Percentiles rank a stretch among this genome's conserved stretches.
Evolutionary conservation across 2,113 vertebrate genomes (phyloP).

Genomic region (Ptyas mucosa): DNA sequence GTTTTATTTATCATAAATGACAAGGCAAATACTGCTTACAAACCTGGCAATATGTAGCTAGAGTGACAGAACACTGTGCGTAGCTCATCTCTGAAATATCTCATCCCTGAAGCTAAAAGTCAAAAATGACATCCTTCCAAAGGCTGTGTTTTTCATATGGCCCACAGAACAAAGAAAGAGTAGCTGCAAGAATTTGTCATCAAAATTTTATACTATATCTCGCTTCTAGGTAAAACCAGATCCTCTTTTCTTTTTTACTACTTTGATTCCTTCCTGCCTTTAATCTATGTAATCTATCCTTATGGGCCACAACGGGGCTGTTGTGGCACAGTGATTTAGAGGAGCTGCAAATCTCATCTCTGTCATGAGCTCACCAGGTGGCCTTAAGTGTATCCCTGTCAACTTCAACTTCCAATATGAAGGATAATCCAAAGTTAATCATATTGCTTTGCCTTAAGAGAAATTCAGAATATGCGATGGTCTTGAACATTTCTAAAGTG

Average conservation of each 20-base stretch:
- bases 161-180: neutral
- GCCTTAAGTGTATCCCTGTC: neutral
- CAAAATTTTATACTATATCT: neutral
- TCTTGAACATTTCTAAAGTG: neutral
- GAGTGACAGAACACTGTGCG: neutral
- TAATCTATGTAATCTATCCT: neutral
- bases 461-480: neutral
- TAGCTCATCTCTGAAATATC: neutral
- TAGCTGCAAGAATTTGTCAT: neutral
- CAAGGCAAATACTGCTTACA: neutral
- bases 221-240: neutral
- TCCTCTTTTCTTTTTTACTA: neutral
- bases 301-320: neutral
- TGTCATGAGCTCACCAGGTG: neutral
- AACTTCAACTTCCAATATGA: neutral
- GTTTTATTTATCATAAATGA: neutral
- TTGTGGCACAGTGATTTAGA: neutral
- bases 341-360: neutral
- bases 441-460: neutral
- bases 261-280: neutral
- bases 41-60: neutral
- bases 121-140: neutral
- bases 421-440: neutral
- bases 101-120: neutral
- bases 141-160: neutral